phyloP scores from a whole-genome alignment of 2,888 invertebrate genomes.

The Muscina levida region DNA sequence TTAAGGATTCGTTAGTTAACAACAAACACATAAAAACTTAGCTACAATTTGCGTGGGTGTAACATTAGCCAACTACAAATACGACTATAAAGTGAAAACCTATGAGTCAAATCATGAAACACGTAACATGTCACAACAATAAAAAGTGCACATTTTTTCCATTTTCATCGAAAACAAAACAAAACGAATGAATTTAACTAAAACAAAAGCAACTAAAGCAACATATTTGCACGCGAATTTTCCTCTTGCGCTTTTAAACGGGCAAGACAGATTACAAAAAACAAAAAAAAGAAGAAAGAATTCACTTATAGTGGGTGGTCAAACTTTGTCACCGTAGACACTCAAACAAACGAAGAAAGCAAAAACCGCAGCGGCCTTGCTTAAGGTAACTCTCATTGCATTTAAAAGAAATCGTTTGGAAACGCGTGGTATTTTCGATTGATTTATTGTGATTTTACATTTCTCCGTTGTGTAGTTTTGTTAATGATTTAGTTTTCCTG shows the following conservation, averaged over 20 bases:
- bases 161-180: background rate
- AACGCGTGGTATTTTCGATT: constrained; percentile 66
- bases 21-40: too few species aligned
- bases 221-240: background rate
- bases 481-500: constrained; percentile 20
- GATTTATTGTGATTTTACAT: constrained; percentile 62
- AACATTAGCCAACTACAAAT: constrained; percentile 63
- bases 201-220: background rate
- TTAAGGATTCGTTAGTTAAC: too few species aligned
- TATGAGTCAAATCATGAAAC: constrained; percentile 61
- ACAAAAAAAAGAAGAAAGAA: constrained; percentile 54
- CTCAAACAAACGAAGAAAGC: constrained; percentile 54
- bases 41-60: too few species aligned
- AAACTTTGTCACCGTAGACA: constrained; percentile 66
- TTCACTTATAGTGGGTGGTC: constrained; percentile 67
- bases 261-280: background rate
- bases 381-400: constrained; percentile 58
- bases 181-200: background rate
- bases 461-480: constrained; percentile 13
- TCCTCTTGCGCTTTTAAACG: background rate
- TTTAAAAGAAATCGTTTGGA: constrained; percentile 52
- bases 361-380: constrained; percentile 59
- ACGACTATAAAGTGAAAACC: constrained; percentile 65
- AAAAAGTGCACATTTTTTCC: constrained; percentile 53
- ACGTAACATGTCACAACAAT: constrained; percentile 65